These are phyloP conservation scores for Pitangus sulphuratus DNA, from an alignment of 2,797 vertebrate species.

Conservation along the genomic window DNA sequence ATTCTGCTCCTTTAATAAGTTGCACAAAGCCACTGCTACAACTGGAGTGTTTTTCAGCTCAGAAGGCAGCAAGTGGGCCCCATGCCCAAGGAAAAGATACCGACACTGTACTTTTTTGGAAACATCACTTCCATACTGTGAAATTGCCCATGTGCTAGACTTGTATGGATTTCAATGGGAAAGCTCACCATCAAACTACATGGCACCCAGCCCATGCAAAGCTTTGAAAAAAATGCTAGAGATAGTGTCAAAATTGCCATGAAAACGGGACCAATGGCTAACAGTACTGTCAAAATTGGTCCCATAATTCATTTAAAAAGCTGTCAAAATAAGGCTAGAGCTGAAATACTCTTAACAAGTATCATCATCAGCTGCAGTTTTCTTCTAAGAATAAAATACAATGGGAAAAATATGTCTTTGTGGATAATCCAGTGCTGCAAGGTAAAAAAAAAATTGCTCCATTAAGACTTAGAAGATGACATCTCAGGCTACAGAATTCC, in stretches of 20 bases:
- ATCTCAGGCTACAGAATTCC: background rate
- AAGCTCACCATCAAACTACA: background rate
- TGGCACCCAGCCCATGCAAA: background rate
- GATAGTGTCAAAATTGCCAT: background rate
- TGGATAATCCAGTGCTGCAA: background rate
- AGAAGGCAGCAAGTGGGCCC: constrained; percentile 7
- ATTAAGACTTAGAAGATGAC: background rate
- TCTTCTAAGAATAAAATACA: constrained; percentile 6
- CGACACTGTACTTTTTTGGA: background rate
- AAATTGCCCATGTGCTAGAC: constrained; percentile 44
- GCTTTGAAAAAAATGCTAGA: constrained; percentile 1
- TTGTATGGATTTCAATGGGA: constrained; percentile 22
- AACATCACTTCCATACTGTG: constrained; percentile 22
- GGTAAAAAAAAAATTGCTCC: background rate
- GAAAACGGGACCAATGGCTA: background rate
- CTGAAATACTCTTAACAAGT: background rate
- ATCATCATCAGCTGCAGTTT: background rate
- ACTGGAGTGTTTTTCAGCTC: constrained; percentile 19
- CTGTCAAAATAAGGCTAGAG: background rate
- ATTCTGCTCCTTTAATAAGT: background rate
- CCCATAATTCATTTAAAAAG: background rate
- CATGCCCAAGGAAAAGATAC: constrained; percentile 18
- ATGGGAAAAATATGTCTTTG: background rate
- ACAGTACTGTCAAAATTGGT: background rate
- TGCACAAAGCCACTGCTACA: background rate